phyloP scores from a whole-genome alignment of 1,140 invertebrate genomes.

The Tetragnatha versicolor region DNA sequence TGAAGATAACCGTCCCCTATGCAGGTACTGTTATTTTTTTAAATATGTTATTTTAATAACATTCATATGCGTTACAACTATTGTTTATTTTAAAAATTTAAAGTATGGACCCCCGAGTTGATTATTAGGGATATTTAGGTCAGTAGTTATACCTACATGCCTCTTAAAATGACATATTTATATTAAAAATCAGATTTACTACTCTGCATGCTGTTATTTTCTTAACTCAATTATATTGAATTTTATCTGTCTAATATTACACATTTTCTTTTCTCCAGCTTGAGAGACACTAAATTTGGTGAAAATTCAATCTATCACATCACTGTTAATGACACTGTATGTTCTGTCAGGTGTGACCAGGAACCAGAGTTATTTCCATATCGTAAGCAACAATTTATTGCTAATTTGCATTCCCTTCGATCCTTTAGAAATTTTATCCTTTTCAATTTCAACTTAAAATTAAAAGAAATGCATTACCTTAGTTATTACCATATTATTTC shows the following conservation, averaged over 20 bases:
- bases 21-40: background rate
- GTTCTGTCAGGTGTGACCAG: slow-evolving; percentile 6
- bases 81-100: background rate
- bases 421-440: no score
- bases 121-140: no score
- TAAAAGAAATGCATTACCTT: no score
- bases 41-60: background rate
- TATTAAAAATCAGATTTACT: no score
- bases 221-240: no score
- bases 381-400: slow-evolving; percentile 39
- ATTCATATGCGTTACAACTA: background rate
- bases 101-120: background rate
- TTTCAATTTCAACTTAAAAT: no score
- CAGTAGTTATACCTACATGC: no score
- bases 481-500: no score
- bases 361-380: background rate
- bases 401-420: no score
- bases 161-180: no score
- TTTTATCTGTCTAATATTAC: background rate
- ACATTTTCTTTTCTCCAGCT: background rate
- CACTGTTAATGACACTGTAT: slow-evolving; percentile 21
- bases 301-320: slow-evolving; percentile 30
- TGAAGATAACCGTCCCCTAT: slow-evolving; percentile 2
- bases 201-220: no score
- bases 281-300: background rate